Evolutionary conservation across 2,888 invertebrate genomes (phyloP).

Genomic region (Aphrophora alni): DNA sequence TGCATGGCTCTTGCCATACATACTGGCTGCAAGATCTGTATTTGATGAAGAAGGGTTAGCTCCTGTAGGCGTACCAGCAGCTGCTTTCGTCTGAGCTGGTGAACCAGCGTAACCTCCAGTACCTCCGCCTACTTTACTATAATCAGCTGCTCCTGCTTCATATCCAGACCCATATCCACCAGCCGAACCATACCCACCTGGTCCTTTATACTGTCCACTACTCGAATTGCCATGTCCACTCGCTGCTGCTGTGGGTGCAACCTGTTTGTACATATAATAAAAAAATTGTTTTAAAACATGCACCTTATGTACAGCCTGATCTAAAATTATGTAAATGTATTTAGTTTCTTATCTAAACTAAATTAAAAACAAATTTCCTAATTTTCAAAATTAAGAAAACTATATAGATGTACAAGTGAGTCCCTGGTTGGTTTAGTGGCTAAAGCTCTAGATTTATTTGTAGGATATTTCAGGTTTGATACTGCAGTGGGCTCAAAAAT

Average conservation of each 20-base stretch:
- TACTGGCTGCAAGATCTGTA: constrained; percentile 59
- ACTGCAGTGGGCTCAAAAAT: too few relatives aligned
- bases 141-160: constrained; percentile 62
- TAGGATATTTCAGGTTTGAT: too few relatives aligned
- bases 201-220: constrained; percentile 58
- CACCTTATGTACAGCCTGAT: too few relatives aligned
- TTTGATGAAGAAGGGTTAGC: constrained; percentile 58
- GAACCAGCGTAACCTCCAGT: constrained; percentile 55
- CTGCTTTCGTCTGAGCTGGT: constrained; percentile 60
- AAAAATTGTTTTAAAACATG: too few relatives aligned
- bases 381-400: too few relatives aligned
- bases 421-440: too few relatives aligned
- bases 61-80: constrained; percentile 53
- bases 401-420: too few relatives aligned
- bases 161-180: constrained; percentile 67
- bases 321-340: too few relatives aligned
- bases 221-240: constrained; percentile 66
- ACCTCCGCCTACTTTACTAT: constrained; percentile 60
- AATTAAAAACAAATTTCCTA: too few relatives aligned
- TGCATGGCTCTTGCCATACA: constrained; percentile 88
- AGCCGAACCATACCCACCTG: constrained; percentile 36
- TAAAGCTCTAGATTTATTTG: too few relatives aligned
- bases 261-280: constrained; percentile 63
- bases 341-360: too few relatives aligned
- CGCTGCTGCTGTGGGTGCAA: constrained; percentile 76